These are phyloP conservation scores for Melanotaenia maccullochi DNA, from an alignment of 2,797 vertebrate species.

Conservation along the genomic window DNA sequence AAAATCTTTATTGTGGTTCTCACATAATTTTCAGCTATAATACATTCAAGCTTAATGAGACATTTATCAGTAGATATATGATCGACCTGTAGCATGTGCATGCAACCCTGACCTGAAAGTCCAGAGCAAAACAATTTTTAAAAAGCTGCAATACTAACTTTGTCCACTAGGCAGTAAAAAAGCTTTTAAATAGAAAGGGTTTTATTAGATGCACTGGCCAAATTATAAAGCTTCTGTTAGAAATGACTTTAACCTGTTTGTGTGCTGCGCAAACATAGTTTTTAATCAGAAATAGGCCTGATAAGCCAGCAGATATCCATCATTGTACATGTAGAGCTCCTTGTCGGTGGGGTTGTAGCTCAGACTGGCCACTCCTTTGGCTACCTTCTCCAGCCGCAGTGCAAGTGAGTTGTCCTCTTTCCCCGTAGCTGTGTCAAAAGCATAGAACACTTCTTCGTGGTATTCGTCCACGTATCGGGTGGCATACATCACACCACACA, in stretches of 20 bases:
- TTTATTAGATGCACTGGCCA: too few relatives aligned
- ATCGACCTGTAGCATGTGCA: background rate
- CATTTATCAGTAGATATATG: background rate
- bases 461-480: constrained; percentile 69
- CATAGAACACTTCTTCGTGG: constrained; percentile 81
- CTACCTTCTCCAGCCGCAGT: constrained; percentile 74
- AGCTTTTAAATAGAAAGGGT: too few relatives aligned
- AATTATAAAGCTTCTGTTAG: too few relatives aligned
- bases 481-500: constrained; percentile 79
- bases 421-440: constrained; percentile 77
- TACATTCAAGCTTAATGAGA: background rate
- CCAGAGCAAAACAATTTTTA: too few relatives aligned
- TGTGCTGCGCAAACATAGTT: background rate
- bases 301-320: constrained; percentile 79
- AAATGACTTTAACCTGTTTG: too few relatives aligned
- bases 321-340: constrained; percentile 80
- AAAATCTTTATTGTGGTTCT: constrained; percentile 1
- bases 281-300: constrained; percentile 55
- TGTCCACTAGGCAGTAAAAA: too few relatives aligned
- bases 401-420: constrained; percentile 71
- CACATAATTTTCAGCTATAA: background rate
- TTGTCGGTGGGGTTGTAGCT: constrained; percentile 78
- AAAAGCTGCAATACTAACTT: too few relatives aligned
- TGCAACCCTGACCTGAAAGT: too few relatives aligned
- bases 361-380: constrained; percentile 73